Base-by-base conservation (phyloP, 2,797 vertebrate genomes). In the Enteromius afrohamiltoni region DNA sequence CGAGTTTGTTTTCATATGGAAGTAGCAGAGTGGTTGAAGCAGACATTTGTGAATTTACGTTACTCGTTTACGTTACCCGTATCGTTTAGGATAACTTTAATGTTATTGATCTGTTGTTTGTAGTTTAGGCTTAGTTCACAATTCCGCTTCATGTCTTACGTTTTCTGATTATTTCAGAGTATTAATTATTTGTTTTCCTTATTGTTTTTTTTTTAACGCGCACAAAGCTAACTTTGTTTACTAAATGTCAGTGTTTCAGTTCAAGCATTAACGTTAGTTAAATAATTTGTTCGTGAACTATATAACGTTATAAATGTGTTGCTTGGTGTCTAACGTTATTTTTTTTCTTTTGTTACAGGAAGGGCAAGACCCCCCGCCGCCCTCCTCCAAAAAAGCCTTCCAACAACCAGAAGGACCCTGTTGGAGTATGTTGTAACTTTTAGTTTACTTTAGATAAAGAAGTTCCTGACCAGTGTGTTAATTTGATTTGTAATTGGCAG, bases 351-450 rank as follows among this genome's bases (percentile, higher is more conserved):
- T 31, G 51, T 69, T 79, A 26, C 88, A 97, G 97, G 68, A 96
- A 95, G 86, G 89, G 87, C 75, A 97, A 91, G 92, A 95, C 94
- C 0, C 96, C 96, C 19, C 94, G 96, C 45, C 94, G 94, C 84
- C 93, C 90, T 62, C 86, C 87, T 29, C 89, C 85, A 6, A 98
- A 95, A 90, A 98, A 96, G 67, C 81, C 93, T 16, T 88, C 91
- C 19, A 96, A 92, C 89, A 94, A 84, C 77, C 95, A 95, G 83
- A 99, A 95, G 91, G 97, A 99, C 82, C 97, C 97, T 1, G 97
- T 98, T 79, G 97, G 96, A 88, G 97, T 99, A 90, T 96, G 97
- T 92, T 21, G 65, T 75, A 37, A 19, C 17, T 13, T 80, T 8
- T 29, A 47, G 45, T 8, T 53, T 3, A 45, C 21, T 47, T 21